These are phyloP conservation scores for Choloepus hoffmanni DNA, from an alignment of 2,113 vertebrate genomes.

Conservation along the genomic window DNA sequence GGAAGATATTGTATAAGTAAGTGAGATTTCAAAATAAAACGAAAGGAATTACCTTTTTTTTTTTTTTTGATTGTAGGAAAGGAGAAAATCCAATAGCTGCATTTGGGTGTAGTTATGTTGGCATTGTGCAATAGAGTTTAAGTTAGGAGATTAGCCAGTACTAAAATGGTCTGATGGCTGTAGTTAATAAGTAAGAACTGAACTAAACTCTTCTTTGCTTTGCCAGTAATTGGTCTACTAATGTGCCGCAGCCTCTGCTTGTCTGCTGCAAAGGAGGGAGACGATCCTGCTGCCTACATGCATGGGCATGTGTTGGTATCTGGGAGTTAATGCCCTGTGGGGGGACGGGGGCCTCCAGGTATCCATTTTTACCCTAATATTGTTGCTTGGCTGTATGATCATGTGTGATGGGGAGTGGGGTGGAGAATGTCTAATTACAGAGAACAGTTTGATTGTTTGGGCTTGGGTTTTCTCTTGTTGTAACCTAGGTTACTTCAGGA, in stretches of 20 bases:
- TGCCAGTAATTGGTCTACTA: conserved; percentile 34
- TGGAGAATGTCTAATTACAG: conserved; percentile 19
- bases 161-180: conserved; percentile 49
- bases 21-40: too few relatives aligned
- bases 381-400: neutral
- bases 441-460: neutral
- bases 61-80: neutral
- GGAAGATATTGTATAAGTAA: too few relatives aligned
- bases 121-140: conserved; percentile 39
- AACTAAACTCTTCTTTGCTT: conserved; percentile 23
- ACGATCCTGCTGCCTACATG: conserved; percentile 4
- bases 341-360: neutral
- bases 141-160: conserved; percentile 17
- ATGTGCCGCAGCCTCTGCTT: conserved; percentile 14
- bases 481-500: conserved; percentile 56
- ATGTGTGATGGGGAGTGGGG: neutral
- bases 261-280: conserved; percentile 40
- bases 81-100: neutral
- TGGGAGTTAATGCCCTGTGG: conserved; percentile 17
- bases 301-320: neutral
- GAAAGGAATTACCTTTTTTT: neutral
- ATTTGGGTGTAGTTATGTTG: conserved; percentile 1
- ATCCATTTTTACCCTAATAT: neutral
- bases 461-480: conserved; percentile 17
- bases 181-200: conserved; percentile 60